Percentiles rank a stretch among this genome's conserved stretches.
phyloP scores from a whole-genome alignment of 2,113 vertebrate genomes.

The Uropsilus gracilis region DNA sequence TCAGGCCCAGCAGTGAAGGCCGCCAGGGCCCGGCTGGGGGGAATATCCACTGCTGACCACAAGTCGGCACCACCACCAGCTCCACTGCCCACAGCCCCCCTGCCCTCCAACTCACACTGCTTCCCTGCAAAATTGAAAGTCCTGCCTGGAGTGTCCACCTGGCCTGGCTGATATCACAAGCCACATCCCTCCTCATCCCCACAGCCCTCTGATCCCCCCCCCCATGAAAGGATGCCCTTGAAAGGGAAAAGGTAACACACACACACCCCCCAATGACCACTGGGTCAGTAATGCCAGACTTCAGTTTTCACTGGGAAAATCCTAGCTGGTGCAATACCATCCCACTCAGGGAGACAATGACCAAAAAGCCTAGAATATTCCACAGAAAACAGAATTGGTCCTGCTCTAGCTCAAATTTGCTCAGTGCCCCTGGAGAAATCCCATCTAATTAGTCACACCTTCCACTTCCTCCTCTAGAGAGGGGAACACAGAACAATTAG shows the following conservation, averaged over 20 bases:
- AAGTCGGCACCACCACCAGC: accelerated
- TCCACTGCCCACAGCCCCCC: background rate
- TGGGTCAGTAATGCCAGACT: accelerated
- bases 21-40: background rate
- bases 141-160: background rate
- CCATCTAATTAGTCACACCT: background rate
- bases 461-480: background rate
- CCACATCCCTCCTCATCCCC: background rate
- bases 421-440: background rate
- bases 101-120: background rate
- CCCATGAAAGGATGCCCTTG: accelerated
- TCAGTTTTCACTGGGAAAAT: background rate
- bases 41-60: accelerated
- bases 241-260: background rate
- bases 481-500: background rate
- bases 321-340: background rate
- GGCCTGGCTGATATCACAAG: background rate
- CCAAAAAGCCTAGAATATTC: background rate
- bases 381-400: background rate
- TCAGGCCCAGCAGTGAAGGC: background rate
- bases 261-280: background rate
- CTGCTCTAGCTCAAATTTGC: background rate
- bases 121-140: background rate
- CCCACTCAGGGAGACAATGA: background rate
- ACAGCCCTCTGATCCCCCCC: background rate